Conservation (phyloP, 2,797 vertebrate genomes). For the Cossypha dichroa region DNA sequence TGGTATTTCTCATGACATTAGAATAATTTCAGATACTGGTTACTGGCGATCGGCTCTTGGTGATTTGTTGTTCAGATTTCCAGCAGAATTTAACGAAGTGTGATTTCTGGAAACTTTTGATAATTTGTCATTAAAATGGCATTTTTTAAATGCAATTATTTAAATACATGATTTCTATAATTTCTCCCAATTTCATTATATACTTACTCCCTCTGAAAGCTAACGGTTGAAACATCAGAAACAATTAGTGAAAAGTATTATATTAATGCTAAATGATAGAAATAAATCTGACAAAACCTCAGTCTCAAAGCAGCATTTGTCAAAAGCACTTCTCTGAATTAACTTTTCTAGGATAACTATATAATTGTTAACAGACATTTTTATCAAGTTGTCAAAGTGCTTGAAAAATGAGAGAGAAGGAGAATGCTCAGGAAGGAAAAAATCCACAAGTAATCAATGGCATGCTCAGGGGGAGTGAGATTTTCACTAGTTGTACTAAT, state of each 20-base stretch:
- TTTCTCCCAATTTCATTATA: conserved; percentile 36
- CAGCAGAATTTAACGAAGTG: conserved; percentile 59
- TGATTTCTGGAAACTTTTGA: conserved; percentile 66
- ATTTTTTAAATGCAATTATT: background rate
- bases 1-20: conserved; percentile 48
- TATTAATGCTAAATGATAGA: conserved; percentile 26
- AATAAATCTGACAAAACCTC: conserved; percentile 40
- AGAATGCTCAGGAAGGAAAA: background rate
- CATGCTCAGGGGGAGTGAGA: background rate
- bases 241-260: conserved; percentile 60
- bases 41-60: conserved; percentile 55
- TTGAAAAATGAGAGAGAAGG: conserved; percentile 21
- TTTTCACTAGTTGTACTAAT: conserved; percentile 25
- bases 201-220: conserved; percentile 52
- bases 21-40: conserved; percentile 68
- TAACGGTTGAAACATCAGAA: conserved; percentile 56
- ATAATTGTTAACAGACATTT: conserved; percentile 42
- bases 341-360: conserved; percentile 31
- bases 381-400: conserved; percentile 34
- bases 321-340: conserved; percentile 36
- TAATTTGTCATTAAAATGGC: conserved; percentile 62
- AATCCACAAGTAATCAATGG: conserved; percentile 21
- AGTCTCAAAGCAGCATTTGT: conserved; percentile 17
- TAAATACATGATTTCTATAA: conserved; percentile 37
- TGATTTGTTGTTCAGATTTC: conserved; percentile 71